Conservation (phyloP, 2,888 invertebrate genomes). For the Strigamia maritima region DNA sequence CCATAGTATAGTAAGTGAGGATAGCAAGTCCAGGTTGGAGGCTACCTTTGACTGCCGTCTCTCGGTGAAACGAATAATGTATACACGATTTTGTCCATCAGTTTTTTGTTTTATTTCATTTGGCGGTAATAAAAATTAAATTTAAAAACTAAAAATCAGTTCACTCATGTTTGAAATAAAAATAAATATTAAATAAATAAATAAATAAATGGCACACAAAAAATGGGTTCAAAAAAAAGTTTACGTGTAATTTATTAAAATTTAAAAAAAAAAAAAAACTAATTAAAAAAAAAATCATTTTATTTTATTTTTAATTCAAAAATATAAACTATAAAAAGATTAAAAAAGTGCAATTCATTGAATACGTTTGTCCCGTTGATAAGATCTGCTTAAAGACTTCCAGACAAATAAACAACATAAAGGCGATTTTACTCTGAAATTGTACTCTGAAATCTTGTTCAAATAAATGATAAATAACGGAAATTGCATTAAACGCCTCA, state of each 20-base stretch:
- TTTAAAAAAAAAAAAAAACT: no score
- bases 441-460: background rate
- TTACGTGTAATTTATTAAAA: no score
- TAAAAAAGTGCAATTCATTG: background rate
- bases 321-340: background rate
- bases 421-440: background rate
- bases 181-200: background rate
- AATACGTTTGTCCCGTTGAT: background rate
- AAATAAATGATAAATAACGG: constrained; percentile 23
- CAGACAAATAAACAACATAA: background rate
- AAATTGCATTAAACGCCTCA: background rate
- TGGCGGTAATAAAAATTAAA: background rate
- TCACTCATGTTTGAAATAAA: background rate
- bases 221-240: background rate
- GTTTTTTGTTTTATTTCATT: background rate
- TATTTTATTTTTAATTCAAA: background rate
- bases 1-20: no score
- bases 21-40: no score
- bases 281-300: background rate
- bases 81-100: background rate
- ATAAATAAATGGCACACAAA: background rate
- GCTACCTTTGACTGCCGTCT: background rate
- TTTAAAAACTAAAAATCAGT: background rate
- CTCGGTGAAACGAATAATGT: background rate
- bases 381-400: background rate